These are phyloP conservation scores for Ctenodactylus gundi DNA, from an alignment of 2,113 vertebrate genomes.

Conservation along the genomic window DNA sequence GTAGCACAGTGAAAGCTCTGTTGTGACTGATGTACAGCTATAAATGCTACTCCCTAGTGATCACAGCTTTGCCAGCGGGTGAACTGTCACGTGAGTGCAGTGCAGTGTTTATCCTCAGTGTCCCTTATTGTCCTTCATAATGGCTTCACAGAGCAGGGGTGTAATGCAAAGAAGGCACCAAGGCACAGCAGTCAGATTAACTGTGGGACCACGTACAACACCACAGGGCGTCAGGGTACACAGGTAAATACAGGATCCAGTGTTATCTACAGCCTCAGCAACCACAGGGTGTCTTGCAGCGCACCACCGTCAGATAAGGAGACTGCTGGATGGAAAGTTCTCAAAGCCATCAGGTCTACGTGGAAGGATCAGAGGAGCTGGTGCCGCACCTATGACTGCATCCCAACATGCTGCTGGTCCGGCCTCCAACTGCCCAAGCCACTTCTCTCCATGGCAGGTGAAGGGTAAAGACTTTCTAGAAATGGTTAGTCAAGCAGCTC, in stretches of 20 bases:
- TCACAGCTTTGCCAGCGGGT: neutral
- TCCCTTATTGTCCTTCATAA: neutral
- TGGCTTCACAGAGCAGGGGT: neutral
- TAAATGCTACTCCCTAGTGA: neutral
- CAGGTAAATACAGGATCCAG: neutral
- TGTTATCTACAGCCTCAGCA: neutral
- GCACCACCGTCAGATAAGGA: no score
- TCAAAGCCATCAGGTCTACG: neutral
- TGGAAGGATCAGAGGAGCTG: neutral
- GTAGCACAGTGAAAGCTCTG: neutral
- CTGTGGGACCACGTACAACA: neutral
- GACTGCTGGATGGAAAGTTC: neutral
- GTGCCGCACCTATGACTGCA: neutral
- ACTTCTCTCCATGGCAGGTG: neutral
- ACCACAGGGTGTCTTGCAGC: neutral
- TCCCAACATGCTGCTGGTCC: neutral
- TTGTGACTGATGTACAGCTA: no score
- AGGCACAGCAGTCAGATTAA: neutral
- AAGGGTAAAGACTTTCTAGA: neutral
- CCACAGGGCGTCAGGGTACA: neutral
- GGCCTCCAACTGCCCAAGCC: neutral
- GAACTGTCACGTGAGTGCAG: neutral
- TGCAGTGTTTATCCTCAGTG: neutral
- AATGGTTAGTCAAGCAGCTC: neutral
- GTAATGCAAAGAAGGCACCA: neutral